These are phyloP conservation scores for Hydrozoanthus gracilis DNA, from an alignment of 92 coral and sea anemone species.

Conservation along the genomic window DNA sequence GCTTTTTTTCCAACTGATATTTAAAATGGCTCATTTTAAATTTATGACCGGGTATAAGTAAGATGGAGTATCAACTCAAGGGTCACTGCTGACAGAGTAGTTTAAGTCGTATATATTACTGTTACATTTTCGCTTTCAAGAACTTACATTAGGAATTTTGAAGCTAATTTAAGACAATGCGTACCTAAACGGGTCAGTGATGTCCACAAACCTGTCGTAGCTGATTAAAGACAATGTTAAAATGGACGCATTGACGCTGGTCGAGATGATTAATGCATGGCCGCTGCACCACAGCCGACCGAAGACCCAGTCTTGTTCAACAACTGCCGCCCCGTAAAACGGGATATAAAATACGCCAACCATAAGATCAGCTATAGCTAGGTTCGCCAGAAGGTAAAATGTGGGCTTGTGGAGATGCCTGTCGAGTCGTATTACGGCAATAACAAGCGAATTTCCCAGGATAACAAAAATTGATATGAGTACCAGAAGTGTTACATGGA, in stretches of 20 bases:
- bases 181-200: constrained; percentile 59
- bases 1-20: too few species aligned
- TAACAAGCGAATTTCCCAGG: constrained; percentile 58
- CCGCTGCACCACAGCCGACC: constrained; percentile 49
- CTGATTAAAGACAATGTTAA: constrained; percentile 61
- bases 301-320: constrained; percentile 54
- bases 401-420: constrained; percentile 64
- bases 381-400: constrained; percentile 63
- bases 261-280: constrained; percentile 64
- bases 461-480: constrained; percentile 50
- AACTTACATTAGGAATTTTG: not conserved
- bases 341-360: constrained; percentile 55
- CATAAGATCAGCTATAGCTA: constrained; percentile 62
- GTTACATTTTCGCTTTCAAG: not conserved
- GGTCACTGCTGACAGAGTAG: too few species aligned
- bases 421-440: constrained; percentile 56
- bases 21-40: too few species aligned
- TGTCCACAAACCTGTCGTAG: constrained; percentile 60
- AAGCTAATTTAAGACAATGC: not conserved
- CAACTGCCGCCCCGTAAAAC: constrained; percentile 56
- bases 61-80: too few species aligned
- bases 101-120: too few species aligned
- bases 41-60: too few species aligned
- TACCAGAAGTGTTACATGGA: constrained; percentile 46
- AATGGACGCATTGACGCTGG: constrained; percentile 61